Conservation (phyloP, 2,888 invertebrate genomes). For the Spialia ferax region DNA sequence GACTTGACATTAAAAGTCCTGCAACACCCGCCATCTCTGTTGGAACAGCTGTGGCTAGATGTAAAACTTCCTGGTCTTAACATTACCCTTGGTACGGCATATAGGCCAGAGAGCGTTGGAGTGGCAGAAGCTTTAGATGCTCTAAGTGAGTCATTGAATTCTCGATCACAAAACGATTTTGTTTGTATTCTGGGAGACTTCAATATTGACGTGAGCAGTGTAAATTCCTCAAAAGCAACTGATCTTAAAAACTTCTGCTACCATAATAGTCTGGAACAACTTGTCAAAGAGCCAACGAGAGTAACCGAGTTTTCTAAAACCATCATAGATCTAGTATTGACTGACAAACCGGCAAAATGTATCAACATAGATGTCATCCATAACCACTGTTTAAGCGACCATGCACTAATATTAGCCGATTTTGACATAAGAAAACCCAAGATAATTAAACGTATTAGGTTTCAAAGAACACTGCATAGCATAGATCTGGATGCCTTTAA, state of each 20-base stretch:
- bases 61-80: not conserved
- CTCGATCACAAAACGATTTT: not conserved
- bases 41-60: not conserved
- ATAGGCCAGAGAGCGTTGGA: not conserved
- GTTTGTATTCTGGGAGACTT: not conserved
- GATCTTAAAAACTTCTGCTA: not conserved
- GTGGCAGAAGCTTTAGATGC: not conserved
- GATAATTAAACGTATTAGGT: not conserved
- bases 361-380: not conserved
- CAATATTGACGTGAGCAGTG: not conserved
- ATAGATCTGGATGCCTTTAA: not conserved
- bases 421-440: not conserved
- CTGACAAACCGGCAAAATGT: not conserved
- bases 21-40: not conserved
- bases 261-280: not conserved
- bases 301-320: not conserved
- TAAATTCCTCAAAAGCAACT: not conserved
- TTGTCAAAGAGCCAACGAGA: not conserved
- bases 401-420: not conserved
- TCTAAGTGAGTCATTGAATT: not conserved
- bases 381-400: conserved; percentile 8
- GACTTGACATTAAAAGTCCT: not conserved
- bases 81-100: not conserved
- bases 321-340: not conserved
- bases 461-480: not conserved